phyloP scores from a whole-genome alignment of 2,113 vertebrate species.

The Cololabis saira region DNA sequence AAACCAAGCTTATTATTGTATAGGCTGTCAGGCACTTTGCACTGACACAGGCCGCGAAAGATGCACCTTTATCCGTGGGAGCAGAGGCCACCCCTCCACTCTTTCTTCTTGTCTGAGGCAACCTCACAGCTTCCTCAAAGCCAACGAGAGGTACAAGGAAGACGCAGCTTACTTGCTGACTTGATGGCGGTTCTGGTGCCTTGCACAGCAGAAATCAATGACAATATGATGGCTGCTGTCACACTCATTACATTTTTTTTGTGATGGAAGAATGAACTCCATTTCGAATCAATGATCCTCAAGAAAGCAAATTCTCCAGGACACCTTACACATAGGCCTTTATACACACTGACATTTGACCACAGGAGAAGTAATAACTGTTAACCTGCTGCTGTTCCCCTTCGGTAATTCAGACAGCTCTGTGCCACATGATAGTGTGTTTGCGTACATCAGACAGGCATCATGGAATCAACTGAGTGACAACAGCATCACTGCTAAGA shows the following conservation, averaged over 20 bases:
- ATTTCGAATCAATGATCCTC: constrained; percentile 24
- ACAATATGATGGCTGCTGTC: constrained; percentile 40
- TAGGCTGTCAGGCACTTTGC: constrained; percentile 28
- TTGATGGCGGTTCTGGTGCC: constrained; percentile 38
- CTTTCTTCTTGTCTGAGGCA: constrained; percentile 12
- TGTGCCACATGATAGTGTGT: no score
- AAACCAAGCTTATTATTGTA: constrained; percentile 44
- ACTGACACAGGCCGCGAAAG: constrained; percentile 28
- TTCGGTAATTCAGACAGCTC: no score
- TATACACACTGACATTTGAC: background rate
- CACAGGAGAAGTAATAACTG: no score
- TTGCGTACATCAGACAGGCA: no score
- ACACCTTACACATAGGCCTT: constrained; percentile 12
- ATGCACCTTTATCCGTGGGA: constrained; percentile 25
- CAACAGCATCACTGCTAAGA: no score
- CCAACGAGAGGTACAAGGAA: background rate
- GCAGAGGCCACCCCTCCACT: constrained; percentile 21
- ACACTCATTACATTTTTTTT: constrained; percentile 47
- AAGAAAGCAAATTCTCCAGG: constrained; percentile 28
- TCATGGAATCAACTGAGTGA: no score
- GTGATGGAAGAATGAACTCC: constrained; percentile 43
- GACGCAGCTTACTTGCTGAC: background rate
- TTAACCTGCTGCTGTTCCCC: no score
- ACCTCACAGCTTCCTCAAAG: constrained; percentile 19
- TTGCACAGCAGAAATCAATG: constrained; percentile 53